phyloP scores from a whole-genome alignment of 2,113 vertebrate genomes.

The Xyliphius kryptos region DNA sequence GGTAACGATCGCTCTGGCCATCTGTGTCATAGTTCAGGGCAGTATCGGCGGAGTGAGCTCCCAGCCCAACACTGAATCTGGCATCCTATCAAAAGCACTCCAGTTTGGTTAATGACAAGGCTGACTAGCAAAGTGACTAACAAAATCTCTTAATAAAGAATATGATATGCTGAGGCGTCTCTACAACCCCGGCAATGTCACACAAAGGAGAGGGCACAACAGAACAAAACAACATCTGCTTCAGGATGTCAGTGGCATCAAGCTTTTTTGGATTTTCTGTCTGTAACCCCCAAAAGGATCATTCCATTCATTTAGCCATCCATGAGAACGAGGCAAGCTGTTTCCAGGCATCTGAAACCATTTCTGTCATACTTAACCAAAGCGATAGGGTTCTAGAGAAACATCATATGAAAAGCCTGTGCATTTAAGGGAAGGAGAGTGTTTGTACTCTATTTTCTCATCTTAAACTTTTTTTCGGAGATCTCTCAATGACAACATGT shows the following conservation, averaged over 20 bases:
- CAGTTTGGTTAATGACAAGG: slow-evolving; percentile 28
- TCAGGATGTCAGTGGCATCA: slow-evolving; percentile 6
- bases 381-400: slow-evolving; percentile 15
- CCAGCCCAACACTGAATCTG: slow-evolving; percentile 14
- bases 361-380: slow-evolving; percentile 25
- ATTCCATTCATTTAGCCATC: slow-evolving; percentile 34
- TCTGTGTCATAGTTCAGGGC: slow-evolving; percentile 38
- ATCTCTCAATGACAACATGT: slow-evolving; percentile 53
- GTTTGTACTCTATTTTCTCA: slow-evolving; percentile 17
- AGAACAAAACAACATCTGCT: slow-evolving; percentile 38
- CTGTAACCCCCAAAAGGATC: slow-evolving; percentile 27
- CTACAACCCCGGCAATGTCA: slow-evolving; percentile 35
- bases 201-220: slow-evolving; percentile 28
- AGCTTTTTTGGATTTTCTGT: slow-evolving; percentile 18
- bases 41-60: slow-evolving; percentile 35
- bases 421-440: background rate
- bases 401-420: too few species aligned
- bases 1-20: slow-evolving; percentile 26
- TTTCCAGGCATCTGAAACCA: slow-evolving; percentile 30
- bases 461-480: slow-evolving; percentile 33
- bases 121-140: slow-evolving; percentile 11
- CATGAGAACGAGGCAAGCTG: slow-evolving; percentile 36
- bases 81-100: slow-evolving; percentile 38
- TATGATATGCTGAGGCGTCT: background rate
- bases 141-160: slow-evolving; percentile 33